Evolutionary conservation across 1,140 invertebrate genomes (phyloP), one percentile per base, ranked within the genome.

Genomic region (Drosophila micromelanica): DNA sequence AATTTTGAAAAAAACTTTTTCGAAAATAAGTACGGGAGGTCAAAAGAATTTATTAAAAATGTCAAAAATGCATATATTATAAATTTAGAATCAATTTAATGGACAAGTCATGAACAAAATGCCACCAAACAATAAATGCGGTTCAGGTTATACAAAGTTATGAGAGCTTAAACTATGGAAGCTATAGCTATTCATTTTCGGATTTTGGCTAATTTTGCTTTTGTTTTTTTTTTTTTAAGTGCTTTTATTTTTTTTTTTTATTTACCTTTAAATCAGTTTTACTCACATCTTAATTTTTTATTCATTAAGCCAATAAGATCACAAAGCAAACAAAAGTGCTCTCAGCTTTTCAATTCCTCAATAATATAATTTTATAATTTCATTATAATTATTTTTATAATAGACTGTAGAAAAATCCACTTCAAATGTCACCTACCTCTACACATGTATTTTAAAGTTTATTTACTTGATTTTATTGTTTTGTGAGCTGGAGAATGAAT

Each of bases 401-500:
- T 71, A 2, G 20, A 37, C 4, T 46, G 9, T 8, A 52, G 3
- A 51, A 61, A 17, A 17, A 12, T 11, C 27, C 38, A 46, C 27
- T 32, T 52, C 49, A 45, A 69, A 69, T 62, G 57, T 49, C 17
- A 38, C n/a, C n/a, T 30, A 57, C 9, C 7, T 12, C 40, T 12
- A 35, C 7, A 15, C 30, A 38, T 23, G 51, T 23, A n/a, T 20
- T 20, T 17, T 23, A 32, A 15, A 38, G 13, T 46, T 35, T 62
- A 30, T 38, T 20, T 42, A 55, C 55, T 45, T 54, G 11, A 61
- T 62, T 60, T 42, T n/a, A 69, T 61, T 60, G 38, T 69, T 59
- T 57, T 40, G 12, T 30, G 13, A 15, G 37, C 12, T 45, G 69
- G 64, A 81, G 27, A 56, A 43, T 42, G 71, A 30, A 51, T 27